Conservation (phyloP, 2,888 invertebrate species). For the Drosophila pseudotalamancana region DNA sequence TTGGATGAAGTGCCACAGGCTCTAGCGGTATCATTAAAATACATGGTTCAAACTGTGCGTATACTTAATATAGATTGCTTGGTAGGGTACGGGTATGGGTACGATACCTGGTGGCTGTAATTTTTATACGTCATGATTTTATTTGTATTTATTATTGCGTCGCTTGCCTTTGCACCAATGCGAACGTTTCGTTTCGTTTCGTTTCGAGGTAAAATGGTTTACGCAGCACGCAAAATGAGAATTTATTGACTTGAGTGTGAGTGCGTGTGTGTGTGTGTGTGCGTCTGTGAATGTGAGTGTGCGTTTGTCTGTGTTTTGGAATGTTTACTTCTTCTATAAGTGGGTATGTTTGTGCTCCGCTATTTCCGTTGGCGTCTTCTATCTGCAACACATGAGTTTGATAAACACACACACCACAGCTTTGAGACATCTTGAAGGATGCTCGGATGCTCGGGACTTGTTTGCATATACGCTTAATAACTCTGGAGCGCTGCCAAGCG, state of each 20-base stretch:
- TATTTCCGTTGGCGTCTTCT: slow-evolving; percentile 35
- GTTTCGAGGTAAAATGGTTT: slow-evolving; percentile 71
- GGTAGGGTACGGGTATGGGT: slow-evolving; percentile 4
- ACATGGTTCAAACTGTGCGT: slow-evolving; percentile 78
- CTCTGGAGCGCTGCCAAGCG: slow-evolving; percentile 44
- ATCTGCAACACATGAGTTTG: slow-evolving; percentile 57
- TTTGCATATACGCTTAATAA: slow-evolving; percentile 70
- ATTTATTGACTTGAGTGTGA: slow-evolving; percentile 68
- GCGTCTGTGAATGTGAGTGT: slow-evolving; percentile 9
- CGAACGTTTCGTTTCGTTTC: slow-evolving; percentile 59
- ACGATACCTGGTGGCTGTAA: slow-evolving; percentile 50
- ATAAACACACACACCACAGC: slow-evolving; percentile 50
- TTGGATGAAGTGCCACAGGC: slow-evolving; percentile 54
- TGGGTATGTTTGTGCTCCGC: slow-evolving; percentile 41
- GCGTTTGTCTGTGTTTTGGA: background rate
- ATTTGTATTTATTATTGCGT: slow-evolving; percentile 78
- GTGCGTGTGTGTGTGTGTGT: slow-evolving; percentile 10
- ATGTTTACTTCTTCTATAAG: slow-evolving; percentile 42
- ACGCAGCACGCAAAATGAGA: slow-evolving; percentile 68
- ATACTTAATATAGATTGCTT: slow-evolving; percentile 76
- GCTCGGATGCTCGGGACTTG: slow-evolving; percentile 44
- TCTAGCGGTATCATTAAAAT: slow-evolving; percentile 68
- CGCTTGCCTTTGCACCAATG: slow-evolving; percentile 34
- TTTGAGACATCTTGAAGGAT: slow-evolving; percentile 52
- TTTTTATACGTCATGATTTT: slow-evolving; percentile 77